Percentiles rank a stretch among this genome's conserved stretches.
These are phyloP conservation scores for Enteromius fasciolatus DNA, from an alignment of 2,797 vertebrate genomes.

Conservation along the genomic window DNA sequence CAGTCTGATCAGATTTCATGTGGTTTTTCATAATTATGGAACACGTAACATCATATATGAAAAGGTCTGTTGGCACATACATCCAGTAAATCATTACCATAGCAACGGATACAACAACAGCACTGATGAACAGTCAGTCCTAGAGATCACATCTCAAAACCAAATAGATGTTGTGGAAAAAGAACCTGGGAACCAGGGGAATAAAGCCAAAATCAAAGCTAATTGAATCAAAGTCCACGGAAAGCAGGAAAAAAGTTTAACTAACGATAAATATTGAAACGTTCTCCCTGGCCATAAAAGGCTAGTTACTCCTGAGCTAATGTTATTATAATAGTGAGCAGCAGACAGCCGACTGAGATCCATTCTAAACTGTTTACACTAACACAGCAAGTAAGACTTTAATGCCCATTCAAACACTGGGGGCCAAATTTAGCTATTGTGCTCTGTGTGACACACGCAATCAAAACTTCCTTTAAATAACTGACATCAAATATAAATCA, in stretches of 20 bases:
- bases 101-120: neutral
- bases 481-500: neutral
- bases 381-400: conserved; percentile 70
- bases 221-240: conserved; percentile 8
- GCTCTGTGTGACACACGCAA: neutral
- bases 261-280: conserved; percentile 55
- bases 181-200: neutral
- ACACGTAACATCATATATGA: conserved; percentile 2
- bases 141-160: neutral
- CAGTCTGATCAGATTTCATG: neutral
- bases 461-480: neutral
- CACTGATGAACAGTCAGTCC: neutral
- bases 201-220: neutral
- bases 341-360: conserved; percentile 49
- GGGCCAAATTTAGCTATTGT: conserved; percentile 23
- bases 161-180: neutral
- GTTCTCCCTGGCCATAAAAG: conserved; percentile 72
- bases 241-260: conserved; percentile 7
- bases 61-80: neutral
- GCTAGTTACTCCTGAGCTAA: conserved; percentile 51
- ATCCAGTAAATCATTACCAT: neutral
- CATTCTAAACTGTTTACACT: conserved; percentile 73
- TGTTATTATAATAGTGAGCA: conserved; percentile 52
- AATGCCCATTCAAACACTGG: conserved; percentile 63
- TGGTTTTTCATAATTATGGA: neutral